phyloP scores from a whole-genome alignment of 2,888 invertebrate genomes.

The Smittia aterrima region DNA sequence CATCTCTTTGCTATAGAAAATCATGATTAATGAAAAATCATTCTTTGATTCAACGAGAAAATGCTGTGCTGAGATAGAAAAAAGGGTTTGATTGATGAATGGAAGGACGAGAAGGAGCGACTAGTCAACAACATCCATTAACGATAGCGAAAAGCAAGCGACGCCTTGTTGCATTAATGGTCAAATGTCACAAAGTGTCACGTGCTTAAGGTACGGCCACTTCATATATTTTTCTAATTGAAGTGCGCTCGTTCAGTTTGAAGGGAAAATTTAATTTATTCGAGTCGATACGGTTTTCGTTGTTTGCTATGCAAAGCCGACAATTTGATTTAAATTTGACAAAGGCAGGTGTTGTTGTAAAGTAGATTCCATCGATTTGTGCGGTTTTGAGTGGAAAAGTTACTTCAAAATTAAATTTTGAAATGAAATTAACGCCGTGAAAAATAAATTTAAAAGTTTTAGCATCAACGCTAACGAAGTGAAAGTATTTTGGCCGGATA shows the following conservation, averaged over 20 bases:
- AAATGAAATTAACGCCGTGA: too few species aligned
- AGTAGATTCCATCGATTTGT: too few species aligned
- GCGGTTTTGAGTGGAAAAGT: neutral
- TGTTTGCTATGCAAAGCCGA: neutral
- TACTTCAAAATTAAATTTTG: neutral
- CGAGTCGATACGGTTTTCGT: neutral
- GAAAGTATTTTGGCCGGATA: too few species aligned
- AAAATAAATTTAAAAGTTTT: too few species aligned
- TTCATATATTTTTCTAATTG: too few species aligned
- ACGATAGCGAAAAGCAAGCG: neutral
- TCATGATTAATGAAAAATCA: neutral
- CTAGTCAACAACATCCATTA: too few species aligned
- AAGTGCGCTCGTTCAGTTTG: neutral
- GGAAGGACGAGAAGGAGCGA: too few species aligned
- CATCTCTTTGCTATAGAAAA: neutral
- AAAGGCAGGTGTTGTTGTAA: neutral
- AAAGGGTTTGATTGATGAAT: neutral
- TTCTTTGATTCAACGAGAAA: neutral
- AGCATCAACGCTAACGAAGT: too few species aligned
- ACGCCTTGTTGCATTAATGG: too few species aligned
- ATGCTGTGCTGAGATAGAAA: neutral
- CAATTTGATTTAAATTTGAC: neutral
- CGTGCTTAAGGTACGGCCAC: neutral
- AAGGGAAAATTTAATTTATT: neutral
- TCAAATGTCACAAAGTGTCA: neutral